These are phyloP conservation scores for Empidonax traillii DNA, from an alignment of 2,113 vertebrate genomes.

Conservation along the genomic window DNA sequence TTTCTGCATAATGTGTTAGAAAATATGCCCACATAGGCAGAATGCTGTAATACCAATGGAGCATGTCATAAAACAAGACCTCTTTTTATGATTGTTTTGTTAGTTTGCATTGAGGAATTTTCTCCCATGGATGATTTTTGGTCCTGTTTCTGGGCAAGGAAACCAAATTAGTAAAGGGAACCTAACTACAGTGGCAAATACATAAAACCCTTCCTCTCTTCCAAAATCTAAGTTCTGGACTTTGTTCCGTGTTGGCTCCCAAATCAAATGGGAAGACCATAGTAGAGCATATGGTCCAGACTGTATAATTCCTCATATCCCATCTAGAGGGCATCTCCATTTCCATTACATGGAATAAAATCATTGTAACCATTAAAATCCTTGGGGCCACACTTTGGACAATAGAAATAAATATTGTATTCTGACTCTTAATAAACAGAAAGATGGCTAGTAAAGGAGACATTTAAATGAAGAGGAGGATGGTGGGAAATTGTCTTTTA, in stretches of 20 bases:
- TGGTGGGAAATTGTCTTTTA: not conserved
- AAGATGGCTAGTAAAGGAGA: not conserved
- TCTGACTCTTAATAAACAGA: not conserved
- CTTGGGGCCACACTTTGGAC: not conserved
- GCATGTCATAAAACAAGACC: conserved; percentile 62
- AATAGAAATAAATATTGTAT: not conserved
- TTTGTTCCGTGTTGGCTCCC: not conserved
- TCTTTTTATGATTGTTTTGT: conserved; percentile 58
- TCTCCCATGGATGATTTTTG: conserved; percentile 32
- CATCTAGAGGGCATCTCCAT: not conserved
- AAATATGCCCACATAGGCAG: conserved; percentile 79
- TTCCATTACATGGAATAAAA: not conserved
- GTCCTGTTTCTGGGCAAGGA: not conserved
- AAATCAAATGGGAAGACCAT: not conserved
- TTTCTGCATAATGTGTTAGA: conserved; percentile 81
- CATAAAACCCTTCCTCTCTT: not conserved
- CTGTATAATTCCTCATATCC: not conserved
- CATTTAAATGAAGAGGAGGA: not conserved
- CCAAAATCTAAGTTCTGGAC: not conserved
- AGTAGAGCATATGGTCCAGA: not conserved
- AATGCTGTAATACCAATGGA: conserved; percentile 66
- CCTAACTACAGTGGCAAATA: not conserved
- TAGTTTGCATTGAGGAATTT: conserved; percentile 38
- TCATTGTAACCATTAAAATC: not conserved
- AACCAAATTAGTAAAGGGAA: not conserved